A percentile compares a stretch with the other conserved stretches of the same genome.
Conservation (phyloP, 2,888 invertebrate species). For the Ecdyonurus torrentis region DNA sequence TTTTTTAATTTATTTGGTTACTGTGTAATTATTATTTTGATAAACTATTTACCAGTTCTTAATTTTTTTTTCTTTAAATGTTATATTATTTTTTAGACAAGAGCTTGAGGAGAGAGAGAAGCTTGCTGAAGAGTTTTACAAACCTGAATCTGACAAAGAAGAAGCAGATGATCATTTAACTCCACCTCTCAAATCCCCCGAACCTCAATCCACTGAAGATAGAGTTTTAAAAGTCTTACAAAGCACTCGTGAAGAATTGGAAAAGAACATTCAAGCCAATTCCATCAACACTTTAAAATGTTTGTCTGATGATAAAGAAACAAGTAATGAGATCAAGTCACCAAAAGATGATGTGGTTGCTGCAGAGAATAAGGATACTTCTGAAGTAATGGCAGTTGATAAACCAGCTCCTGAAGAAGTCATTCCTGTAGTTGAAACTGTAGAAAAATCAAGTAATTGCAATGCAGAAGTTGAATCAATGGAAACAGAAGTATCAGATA, state of each 20-base stretch:
- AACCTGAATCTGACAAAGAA: slow-evolving; percentile 45
- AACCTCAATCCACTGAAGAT: background rate
- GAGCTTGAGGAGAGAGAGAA: slow-evolving; percentile 53
- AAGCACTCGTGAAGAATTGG: background rate
- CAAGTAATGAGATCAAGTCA: background rate
- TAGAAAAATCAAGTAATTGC: background rate
- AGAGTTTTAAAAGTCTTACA: background rate
- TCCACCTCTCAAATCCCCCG: background rate
- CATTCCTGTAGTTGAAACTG: too few species aligned
- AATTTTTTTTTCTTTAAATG: too few species aligned
- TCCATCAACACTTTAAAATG: too few species aligned
- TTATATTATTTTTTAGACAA: slow-evolving; percentile 30
- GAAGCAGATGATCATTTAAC: slow-evolving; percentile 18
- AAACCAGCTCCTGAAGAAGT: too few species aligned
- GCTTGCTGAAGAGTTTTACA: slow-evolving; percentile 56
- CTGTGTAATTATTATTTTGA: too few species aligned
- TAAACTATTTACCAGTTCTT: too few species aligned
- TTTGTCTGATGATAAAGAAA: background rate
- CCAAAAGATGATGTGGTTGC: too few species aligned
- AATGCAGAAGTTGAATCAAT: background rate
- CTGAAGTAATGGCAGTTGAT: too few species aligned
- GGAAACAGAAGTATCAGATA: background rate
- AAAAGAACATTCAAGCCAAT: background rate
- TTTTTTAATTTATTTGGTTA: too few species aligned
- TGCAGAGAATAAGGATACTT: background rate